These are phyloP conservation scores for Ennomos quercinarius DNA, from an alignment of 2,888 invertebrate species.

Conservation along the genomic window DNA sequence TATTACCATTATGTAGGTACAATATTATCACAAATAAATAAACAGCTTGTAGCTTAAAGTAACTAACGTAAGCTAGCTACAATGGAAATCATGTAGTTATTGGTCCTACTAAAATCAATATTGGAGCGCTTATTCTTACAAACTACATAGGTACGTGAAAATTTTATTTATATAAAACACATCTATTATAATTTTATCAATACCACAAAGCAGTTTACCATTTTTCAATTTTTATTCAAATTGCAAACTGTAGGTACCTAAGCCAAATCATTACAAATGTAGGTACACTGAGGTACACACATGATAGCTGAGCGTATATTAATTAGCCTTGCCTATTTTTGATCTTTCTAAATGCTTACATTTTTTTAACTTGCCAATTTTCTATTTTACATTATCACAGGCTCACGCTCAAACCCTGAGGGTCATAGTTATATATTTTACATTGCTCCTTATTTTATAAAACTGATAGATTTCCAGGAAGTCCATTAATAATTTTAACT, in stretches of 20 bases:
- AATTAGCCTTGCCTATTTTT: conserved; percentile 58
- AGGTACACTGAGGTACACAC: background rate
- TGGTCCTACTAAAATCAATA: conserved; percentile 66
- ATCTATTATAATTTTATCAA: conserved; percentile 52
- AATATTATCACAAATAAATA: conserved; percentile 72
- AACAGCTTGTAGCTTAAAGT: conserved; percentile 58
- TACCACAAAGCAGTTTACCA: conserved; percentile 36
- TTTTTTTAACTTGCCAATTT: conserved; percentile 55
- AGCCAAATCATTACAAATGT: conserved; percentile 17
- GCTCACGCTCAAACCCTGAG: conserved; percentile 76
- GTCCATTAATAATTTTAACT: conserved; percentile 45
- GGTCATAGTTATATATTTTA: conserved; percentile 53
- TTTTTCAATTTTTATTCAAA: conserved; percentile 9
- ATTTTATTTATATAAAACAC: conserved; percentile 67
- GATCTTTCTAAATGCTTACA: conserved; percentile 51
- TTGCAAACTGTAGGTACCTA: conserved; percentile 11
- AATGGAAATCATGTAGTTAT: conserved; percentile 54
- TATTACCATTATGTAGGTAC: conserved; percentile 68
- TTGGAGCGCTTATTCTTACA: conserved; percentile 27
- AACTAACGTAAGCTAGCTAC: conserved; percentile 54
- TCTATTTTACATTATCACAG: conserved; percentile 80
- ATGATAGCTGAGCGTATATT: conserved; percentile 61
- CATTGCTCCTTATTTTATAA: conserved; percentile 73
- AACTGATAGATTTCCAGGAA: conserved; percentile 59
- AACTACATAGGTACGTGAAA: conserved; percentile 48